phyloP scores from a whole-genome alignment of 2,797 vertebrate species.

The Myiothlypis coronata region DNA sequence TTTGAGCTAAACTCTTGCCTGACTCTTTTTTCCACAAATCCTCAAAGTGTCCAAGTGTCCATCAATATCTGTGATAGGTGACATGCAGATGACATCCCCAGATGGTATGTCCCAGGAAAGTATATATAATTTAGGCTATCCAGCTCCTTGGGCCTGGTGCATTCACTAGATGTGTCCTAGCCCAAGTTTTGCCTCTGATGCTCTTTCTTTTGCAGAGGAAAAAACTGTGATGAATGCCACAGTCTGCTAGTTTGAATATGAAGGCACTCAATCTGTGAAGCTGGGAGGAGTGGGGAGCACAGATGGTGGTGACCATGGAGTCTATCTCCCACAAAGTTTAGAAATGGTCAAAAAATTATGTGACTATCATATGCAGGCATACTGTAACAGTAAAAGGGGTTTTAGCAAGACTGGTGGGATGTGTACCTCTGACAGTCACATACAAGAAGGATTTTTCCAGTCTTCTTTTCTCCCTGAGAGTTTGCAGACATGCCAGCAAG shows the following conservation, averaged over 20 bases:
- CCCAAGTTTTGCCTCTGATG: neutral
- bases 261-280: neutral
- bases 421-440: neutral
- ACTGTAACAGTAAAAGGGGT: neutral
- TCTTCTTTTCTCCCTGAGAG: neutral
- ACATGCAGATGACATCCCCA: neutral
- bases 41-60: neutral
- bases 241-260: neutral
- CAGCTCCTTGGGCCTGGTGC: neutral
- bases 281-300: accelerated
- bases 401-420: neutral
- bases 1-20: neutral
- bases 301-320: neutral
- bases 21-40: neutral
- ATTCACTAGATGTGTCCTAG: neutral
- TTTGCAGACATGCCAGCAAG: neutral
- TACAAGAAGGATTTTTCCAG: neutral
- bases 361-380: neutral
- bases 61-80: neutral
- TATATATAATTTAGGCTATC: neutral
- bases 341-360: neutral
- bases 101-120: neutral
- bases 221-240: neutral
- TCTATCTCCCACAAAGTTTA: neutral
- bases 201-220: neutral